Percentiles rank a stretch among this genome's conserved stretches.
Evolutionary conservation across 2,113 vertebrate genomes (phyloP).

Genomic region (Mohoua ochrocephala): DNA sequence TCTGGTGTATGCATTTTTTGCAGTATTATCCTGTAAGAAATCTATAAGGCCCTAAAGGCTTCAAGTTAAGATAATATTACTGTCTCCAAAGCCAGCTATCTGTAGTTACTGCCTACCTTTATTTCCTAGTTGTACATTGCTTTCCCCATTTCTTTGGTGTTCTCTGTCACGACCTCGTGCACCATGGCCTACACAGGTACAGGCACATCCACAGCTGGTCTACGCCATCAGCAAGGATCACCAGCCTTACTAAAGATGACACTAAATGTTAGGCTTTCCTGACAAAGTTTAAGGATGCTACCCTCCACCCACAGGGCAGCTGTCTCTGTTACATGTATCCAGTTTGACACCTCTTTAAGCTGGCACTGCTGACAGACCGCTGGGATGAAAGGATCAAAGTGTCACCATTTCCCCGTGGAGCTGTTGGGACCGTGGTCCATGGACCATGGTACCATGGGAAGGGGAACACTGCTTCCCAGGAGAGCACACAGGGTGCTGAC

Average conservation of each 20-base stretch:
- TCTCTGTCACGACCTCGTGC: rapidly evolving
- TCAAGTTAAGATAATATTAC: not conserved
- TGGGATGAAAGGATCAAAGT: not conserved
- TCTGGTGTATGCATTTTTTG: not conserved
- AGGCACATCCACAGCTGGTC: not conserved
- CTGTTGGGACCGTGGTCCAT: not conserved
- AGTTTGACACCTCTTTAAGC: not conserved
- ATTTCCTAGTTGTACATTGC: not conserved
- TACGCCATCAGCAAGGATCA: not conserved
- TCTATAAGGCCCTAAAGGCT: not conserved
- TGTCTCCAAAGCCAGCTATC: not conserved
- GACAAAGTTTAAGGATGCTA: not conserved
- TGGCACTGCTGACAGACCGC: not conserved
- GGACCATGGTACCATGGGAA: not conserved
- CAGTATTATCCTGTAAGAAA: not conserved
- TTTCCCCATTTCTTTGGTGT: not conserved
- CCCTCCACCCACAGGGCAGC: not conserved
- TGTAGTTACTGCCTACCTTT: not conserved
- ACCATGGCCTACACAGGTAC: rapidly evolving
- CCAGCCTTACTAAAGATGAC: not conserved
- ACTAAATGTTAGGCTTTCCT: not conserved
- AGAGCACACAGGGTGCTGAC: not conserved
- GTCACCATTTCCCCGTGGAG: not conserved
- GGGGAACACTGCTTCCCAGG: rapidly evolving
- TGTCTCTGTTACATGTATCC: rapidly evolving